Base-by-base conservation (phyloP, 2,113 vertebrate genomes). In the Corythornis vintsioides region DNA sequence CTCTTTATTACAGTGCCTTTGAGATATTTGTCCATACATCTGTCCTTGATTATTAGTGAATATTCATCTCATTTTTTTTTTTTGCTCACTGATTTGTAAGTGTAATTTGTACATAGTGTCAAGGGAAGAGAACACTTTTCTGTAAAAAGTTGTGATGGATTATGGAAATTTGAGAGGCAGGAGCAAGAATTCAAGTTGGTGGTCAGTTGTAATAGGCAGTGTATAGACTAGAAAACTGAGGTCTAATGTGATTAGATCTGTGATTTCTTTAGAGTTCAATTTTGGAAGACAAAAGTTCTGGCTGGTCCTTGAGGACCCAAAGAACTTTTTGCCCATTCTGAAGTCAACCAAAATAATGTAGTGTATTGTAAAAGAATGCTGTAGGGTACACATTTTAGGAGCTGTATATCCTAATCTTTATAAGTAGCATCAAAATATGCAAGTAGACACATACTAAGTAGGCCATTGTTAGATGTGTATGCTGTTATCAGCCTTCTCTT, bases 201-300 rank as follows among this genome's bases (percentile, higher is more conserved):
- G 7, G n/a, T 50, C 57, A 80, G 17, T n/a, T 73, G 24, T 55
- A 74, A 55, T 11, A 73, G 38, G 25, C 47, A 55, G 28, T 16
- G 6, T 61, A 60, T 25, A 40, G 6, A 8, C 7, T 26, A 65
- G 35, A 81, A 86, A 63, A 63, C 6, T 13, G 22, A 77, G 31
- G 33, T 42, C 15, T 64, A 13, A 29, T 33, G 78, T 82, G 52
- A 43, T 10, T 3, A 56, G 28, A 33, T 28, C 10, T 87, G 9
- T 74, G 38, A 40, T 67, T 77, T 74, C 26, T 87, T 67, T n/a
- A 78, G 61, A 87, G 74, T 89, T 78, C 42, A 60, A 38, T 75
- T 89, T 33, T 78, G 65, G 60, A 92, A 81, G 9, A 50, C 17
- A 43, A 70, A 90, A 61, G 13, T 55, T 88, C 42, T 74, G 28